phyloP scores from a whole-genome alignment of 2,888 invertebrate genomes.

The Brenthis ino region DNA sequence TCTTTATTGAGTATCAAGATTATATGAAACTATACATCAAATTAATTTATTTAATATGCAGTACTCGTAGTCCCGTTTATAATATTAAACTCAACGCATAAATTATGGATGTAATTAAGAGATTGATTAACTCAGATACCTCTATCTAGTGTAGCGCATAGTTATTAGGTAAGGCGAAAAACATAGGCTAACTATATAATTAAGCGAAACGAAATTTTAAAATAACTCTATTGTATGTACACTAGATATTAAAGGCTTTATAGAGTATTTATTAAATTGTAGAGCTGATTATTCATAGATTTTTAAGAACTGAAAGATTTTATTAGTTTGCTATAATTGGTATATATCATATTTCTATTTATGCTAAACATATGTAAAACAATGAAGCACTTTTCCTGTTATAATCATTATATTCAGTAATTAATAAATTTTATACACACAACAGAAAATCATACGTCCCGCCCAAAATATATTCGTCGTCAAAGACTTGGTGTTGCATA shows the following conservation, averaged over 20 bases:
- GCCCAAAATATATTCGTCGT: too few relatives aligned
- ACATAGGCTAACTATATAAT: slow-evolving; percentile 22
- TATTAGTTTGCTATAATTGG: too few relatives aligned
- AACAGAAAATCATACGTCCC: too few relatives aligned
- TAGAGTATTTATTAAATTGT: background rate
- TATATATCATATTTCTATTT: too few relatives aligned
- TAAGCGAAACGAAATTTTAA: background rate
- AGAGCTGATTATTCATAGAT: background rate
- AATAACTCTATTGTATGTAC: slow-evolving; percentile 3
- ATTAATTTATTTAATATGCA: slow-evolving; percentile 35
- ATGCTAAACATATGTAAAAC: too few relatives aligned
- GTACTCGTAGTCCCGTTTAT: slow-evolving; percentile 32
- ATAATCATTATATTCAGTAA: too few relatives aligned
- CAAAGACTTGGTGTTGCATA: too few relatives aligned
- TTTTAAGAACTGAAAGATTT: too few relatives aligned
- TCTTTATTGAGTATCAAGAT: slow-evolving; percentile 35
- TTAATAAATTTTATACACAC: too few relatives aligned
- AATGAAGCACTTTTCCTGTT: too few relatives aligned
- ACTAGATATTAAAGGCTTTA: background rate
- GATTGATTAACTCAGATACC: slow-evolving; percentile 38
- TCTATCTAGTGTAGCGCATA: slow-evolving; percentile 30
- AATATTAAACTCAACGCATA: slow-evolving; percentile 36
- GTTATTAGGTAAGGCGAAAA: slow-evolving; percentile 30
- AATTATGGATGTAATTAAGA: slow-evolving; percentile 40
- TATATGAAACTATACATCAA: slow-evolving; percentile 34